Evolutionary conservation across 2,888 invertebrate species (phyloP), one percentile per base, ranked within the genome.

Genomic region (Amphipyra berbera): DNA sequence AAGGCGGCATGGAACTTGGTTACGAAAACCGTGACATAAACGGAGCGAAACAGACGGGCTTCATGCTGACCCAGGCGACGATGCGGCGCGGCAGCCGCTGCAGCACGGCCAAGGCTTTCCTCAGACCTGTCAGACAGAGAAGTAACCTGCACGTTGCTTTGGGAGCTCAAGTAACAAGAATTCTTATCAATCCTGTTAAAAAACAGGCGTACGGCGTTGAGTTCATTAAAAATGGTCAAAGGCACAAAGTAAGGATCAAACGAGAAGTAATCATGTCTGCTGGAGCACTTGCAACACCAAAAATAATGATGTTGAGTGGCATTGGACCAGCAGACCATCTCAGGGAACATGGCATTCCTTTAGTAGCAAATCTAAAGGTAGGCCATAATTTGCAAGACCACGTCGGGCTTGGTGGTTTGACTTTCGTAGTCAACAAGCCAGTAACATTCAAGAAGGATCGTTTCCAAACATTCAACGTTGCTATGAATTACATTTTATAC

Each of bases 281-380:
- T 0, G 99, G 99, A 0, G 96, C 99, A 0, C 96, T 99, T 40
- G 97, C 97, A 55, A 97, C 97, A 3, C 98, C 99, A 0, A 98
- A 99, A 81, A 85, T 99, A 15, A 95, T 99, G 73, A 98, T 99
- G 98, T 87, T 99, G 8, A 98, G 98, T 56, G 99, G 99, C 0
- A 96, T 98, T 21, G 98, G 98, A 0, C 98, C 98, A 0, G 95
- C 95, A 2, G 97, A 97, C 12, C 97, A 98, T 83, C 90, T 98
- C 5, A 91, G 95, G 60, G 96, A 97, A 61, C 95, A 97, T 68
- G 96, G 95, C 6, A 97, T 98, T 68, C 97, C 97, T 0, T 95
- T 98, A 0, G 81, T 98, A 8, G 96, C 96, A 1, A 96, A 98
- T 87, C 88, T 97, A 0, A 97, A 97, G 81, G 98, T 98, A 0